Conservation (phyloP, 2,113 vertebrate genomes). For the Eubucco bourcierii region DNA sequence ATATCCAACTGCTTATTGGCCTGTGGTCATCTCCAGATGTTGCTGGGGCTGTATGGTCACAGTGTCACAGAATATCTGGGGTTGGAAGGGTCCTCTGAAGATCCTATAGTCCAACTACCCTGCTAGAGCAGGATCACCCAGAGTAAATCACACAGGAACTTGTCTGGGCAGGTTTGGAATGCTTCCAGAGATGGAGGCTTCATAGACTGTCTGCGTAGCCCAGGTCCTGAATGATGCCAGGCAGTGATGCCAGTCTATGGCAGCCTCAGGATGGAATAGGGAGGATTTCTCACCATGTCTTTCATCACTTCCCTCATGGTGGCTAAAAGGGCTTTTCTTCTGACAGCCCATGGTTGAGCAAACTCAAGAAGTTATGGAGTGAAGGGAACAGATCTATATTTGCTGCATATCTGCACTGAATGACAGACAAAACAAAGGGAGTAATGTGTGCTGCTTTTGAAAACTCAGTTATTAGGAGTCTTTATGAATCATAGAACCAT, state of each 20-base stretch:
- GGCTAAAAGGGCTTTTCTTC: background rate
- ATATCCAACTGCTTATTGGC: accelerated
- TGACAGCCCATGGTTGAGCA: accelerated
- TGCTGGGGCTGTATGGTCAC: background rate
- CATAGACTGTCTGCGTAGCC: no score
- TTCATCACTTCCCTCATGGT: background rate
- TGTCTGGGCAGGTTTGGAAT: no score
- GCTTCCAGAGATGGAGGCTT: no score
- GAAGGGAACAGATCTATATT: background rate
- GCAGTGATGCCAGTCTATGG: background rate
- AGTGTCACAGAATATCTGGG: no score
- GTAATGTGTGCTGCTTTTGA: background rate
- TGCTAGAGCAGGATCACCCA: no score
- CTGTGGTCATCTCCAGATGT: background rate
- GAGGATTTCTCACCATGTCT: background rate
- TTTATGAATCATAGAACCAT: background rate
- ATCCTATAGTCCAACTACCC: no score
- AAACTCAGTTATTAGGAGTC: background rate
- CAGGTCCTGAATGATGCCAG: background rate
- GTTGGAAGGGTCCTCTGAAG: no score
- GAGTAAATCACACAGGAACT: no score
- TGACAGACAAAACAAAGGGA: background rate
- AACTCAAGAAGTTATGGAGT: background rate
- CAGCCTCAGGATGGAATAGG: background rate
- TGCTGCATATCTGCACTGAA: background rate